Evolutionary conservation across 1,140 invertebrate species (phyloP), one percentile per base, ranked within the genome.

Genomic region (Ceratoteleas bidentatus): DNA sequence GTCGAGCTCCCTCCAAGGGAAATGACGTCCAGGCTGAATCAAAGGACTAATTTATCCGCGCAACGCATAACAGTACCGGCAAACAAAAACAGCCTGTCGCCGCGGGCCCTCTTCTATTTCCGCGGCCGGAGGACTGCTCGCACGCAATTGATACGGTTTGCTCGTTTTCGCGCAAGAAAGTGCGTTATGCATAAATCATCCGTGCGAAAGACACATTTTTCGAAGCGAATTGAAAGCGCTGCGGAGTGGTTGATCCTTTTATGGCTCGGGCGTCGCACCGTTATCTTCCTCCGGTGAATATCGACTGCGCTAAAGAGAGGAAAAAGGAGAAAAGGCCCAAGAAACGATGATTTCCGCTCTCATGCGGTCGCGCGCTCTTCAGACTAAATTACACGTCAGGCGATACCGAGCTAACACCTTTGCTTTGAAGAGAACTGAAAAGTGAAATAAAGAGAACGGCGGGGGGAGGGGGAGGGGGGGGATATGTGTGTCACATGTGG

Each of bases 301-400:
- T 75, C 65, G 66, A 66, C 43, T 66, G 58, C 61, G 75, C 58
- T 65, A 62, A 74, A 64, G 54, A 54, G 68, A 69, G 45, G 50
- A 61, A 70, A 52, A 81, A 54, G 45, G 34, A 60, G 34, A 40
- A 77, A 58, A 56, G 33, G 62, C 43, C 47, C 64, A 60, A 82
- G 61, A 84, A 84, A 82, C 47, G 83, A 45, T 56, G 76, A 74
- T 81, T 85, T 87, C 85, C 84, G 83, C 64, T 87, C 80, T 60
- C 86, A 83, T 86, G 83, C 85, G 84, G 84, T 87, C 70, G 73
- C 40, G 58, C 80, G 80, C 83, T 72, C 79, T 87, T 85, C 81
- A 74, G 84, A 64, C 82, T 49, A 86, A 88, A 88, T 88, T 88
- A 86, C 84, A 85, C 81, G 81, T 85, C 85, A 87, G 82, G 85